These are phyloP conservation scores for Sardina pilchardus DNA, from an alignment of 2,113 vertebrate species.

Conservation along the genomic window DNA sequence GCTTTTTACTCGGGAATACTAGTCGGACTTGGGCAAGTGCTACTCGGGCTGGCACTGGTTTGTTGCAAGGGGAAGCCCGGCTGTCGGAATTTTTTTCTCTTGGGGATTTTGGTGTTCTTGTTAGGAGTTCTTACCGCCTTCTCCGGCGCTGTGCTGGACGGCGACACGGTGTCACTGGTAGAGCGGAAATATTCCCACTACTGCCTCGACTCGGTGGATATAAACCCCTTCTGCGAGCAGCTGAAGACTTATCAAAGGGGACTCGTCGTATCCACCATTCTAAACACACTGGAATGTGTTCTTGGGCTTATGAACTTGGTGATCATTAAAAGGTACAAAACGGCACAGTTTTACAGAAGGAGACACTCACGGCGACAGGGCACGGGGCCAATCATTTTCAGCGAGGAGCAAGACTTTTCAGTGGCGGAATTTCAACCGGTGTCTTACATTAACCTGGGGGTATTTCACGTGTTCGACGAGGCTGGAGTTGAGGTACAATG, in stretches of 20 bases:
- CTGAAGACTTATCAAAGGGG: slow-evolving; percentile 86
- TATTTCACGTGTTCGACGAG: slow-evolving; percentile 80
- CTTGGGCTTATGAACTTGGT: slow-evolving; percentile 86
- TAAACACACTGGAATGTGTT: slow-evolving; percentile 89
- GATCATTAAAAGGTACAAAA: slow-evolving; percentile 84
- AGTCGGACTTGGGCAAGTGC: slow-evolving; percentile 81
- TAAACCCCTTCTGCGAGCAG: slow-evolving; percentile 79
- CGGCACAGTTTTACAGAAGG: slow-evolving; percentile 78
- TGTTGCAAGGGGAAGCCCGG: slow-evolving; percentile 80
- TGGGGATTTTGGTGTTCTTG: slow-evolving; percentile 88
- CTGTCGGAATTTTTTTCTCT: slow-evolving; percentile 87
- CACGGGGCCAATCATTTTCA: slow-evolving; percentile 76
- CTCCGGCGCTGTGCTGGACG: slow-evolving; percentile 92
- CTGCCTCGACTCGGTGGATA: slow-evolving; percentile 73
- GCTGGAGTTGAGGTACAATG: slow-evolving; percentile 85
- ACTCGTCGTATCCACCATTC: slow-evolving; percentile 87
- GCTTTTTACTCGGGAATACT: slow-evolving; percentile 92
- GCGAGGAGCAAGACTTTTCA: slow-evolving; percentile 81
- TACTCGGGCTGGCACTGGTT: slow-evolving; percentile 82
- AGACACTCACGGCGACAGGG: slow-evolving; percentile 72
- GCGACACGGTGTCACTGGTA: slow-evolving; percentile 89
- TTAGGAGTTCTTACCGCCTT: slow-evolving; percentile 91
- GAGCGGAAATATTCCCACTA: slow-evolving; percentile 90
- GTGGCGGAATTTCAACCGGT: slow-evolving; percentile 82
- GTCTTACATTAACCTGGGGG: slow-evolving; percentile 90